Evolutionary conservation across 2,113 vertebrate species (phyloP).

Genomic region (Crocuta crocuta): DNA sequence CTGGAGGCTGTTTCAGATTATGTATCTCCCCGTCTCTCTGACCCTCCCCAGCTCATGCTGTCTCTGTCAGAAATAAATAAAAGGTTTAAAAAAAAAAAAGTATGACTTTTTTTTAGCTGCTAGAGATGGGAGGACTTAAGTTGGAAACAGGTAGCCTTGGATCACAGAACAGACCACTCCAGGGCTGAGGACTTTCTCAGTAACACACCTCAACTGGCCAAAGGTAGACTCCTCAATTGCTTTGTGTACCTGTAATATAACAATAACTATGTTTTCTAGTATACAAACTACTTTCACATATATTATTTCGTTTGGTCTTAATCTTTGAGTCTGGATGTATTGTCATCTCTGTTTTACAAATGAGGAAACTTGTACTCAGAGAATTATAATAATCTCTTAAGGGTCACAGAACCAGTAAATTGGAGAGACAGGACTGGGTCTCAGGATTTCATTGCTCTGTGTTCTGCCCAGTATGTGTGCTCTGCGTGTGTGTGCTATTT

Average conservation of each 20-base stretch:
- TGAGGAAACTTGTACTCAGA: conserved; percentile 10
- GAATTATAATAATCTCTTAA: background rate
- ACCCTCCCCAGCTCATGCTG: no score
- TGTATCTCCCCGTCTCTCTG: no score
- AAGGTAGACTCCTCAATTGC: background rate
- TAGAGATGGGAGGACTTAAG: background rate
- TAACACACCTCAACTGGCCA: background rate
- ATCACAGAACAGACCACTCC: background rate
- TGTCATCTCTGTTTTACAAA: conserved; percentile 49
- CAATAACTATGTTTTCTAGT: background rate
- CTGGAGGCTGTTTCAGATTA: no score
- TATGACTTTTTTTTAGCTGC: background rate
- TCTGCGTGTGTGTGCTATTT: background rate
- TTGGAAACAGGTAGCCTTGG: background rate
- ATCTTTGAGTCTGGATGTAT: background rate
- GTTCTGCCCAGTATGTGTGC: background rate
- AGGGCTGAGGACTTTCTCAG: background rate
- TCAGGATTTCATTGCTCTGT: background rate
- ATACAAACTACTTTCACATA: background rate
- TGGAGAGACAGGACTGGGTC: background rate
- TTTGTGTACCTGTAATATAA: background rate
- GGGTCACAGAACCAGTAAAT: conserved; percentile 5
- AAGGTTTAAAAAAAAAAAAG: no score
- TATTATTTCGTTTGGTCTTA: background rate
- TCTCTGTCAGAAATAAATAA: no score